Evolutionary conservation across 2,797 vertebrate genomes (phyloP).

Genomic region (Tokudaia tokunoshimensis): DNA sequence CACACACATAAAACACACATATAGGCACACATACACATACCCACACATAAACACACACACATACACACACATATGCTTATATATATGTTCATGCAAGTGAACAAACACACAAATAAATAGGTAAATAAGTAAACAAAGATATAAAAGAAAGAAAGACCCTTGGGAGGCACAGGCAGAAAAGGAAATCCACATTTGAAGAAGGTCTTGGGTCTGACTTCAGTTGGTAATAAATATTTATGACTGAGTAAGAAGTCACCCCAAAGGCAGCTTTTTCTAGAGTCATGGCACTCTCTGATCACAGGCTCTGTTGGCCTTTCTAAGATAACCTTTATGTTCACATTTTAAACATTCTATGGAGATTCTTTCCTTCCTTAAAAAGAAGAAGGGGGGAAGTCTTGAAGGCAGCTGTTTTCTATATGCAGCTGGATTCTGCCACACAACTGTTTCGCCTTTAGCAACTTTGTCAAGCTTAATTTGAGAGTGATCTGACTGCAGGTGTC

Average conservation of each 20-base stretch:
- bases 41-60: too few species aligned
- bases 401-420: slow-evolving; percentile 83
- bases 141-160: neutral
- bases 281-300: slow-evolving; percentile 81
- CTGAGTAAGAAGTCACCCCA: slow-evolving; percentile 85
- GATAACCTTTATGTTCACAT: slow-evolving; percentile 77
- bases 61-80: too few species aligned
- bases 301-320: slow-evolving; percentile 74
- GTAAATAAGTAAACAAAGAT: neutral
- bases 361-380: slow-evolving; percentile 69
- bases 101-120: neutral
- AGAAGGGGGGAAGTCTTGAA: neutral
- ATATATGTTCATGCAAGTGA: too few species aligned
- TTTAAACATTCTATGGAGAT: slow-evolving; percentile 79
- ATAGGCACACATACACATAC: too few species aligned
- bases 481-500: slow-evolving; percentile 88
- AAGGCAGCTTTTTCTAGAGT: slow-evolving; percentile 80
- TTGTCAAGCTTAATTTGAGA: slow-evolving; percentile 86
- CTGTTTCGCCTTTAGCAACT: slow-evolving; percentile 84
- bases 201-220: slow-evolving; percentile 70
- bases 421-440: slow-evolving; percentile 81
- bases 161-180: neutral
- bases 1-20: too few species aligned
- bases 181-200: neutral
- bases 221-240: slow-evolving; percentile 86